Conservation (phyloP, 2,797 vertebrate genomes). For the Malacoctenus gilli region DNA sequence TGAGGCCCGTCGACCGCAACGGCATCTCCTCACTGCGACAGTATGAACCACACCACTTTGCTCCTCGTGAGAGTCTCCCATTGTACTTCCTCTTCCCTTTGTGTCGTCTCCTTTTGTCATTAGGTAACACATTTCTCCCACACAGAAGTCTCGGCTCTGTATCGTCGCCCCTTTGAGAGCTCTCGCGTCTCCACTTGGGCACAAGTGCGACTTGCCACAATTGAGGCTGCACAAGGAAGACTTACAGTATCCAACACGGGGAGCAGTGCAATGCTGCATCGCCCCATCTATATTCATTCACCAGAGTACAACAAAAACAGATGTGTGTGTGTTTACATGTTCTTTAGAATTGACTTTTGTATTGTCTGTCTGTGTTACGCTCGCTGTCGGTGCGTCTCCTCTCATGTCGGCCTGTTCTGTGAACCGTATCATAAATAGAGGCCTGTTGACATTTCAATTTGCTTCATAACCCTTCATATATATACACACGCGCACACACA, state of each 20-base stretch:
- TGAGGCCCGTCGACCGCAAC: no score
- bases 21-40: not conserved
- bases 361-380: slow-evolving; percentile 36
- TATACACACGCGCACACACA: slow-evolving; percentile 9
- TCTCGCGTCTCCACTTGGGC: not conserved
- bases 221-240: not conserved
- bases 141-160: slow-evolving; percentile 9
- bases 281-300: no score
- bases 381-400: slow-evolving; percentile 33
- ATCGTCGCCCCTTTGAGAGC: slow-evolving; percentile 1
- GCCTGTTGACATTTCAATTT: slow-evolving; percentile 75
- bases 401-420: slow-evolving; percentile 56
- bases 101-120: slow-evolving; percentile 14
- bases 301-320: not conserved
- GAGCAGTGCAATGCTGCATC: not conserved
- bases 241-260: not conserved
- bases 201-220: no score
- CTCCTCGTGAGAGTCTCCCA: not conserved
- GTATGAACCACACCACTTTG: no score
- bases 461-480: slow-evolving; percentile 51
- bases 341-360: slow-evolving; percentile 23
- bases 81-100: slow-evolving; percentile 8
- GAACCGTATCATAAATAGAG: slow-evolving; percentile 65
- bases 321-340: not conserved
- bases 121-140: slow-evolving; percentile 1